Conservation (phyloP, 1,140 invertebrate genomes). For the Potamilus streckersoni region DNA sequence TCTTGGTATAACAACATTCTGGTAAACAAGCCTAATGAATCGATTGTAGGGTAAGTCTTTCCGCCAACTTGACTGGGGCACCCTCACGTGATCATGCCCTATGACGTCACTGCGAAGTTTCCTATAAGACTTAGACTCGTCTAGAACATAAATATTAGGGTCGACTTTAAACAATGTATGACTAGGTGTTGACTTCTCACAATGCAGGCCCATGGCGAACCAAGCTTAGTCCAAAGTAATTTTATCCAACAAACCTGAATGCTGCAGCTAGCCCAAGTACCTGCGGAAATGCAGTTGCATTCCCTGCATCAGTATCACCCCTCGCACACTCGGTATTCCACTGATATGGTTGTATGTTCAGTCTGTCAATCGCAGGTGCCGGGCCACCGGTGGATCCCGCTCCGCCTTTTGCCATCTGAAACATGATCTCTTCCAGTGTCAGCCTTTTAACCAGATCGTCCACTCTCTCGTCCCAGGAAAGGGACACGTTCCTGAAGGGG, state of each 20-base stretch:
- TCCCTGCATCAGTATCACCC: conserved; percentile 52
- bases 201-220: no score
- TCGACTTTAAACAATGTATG: no score
- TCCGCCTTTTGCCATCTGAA: conserved; percentile 60
- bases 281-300: conserved; percentile 62
- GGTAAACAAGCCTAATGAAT: no score
- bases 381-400: conserved; percentile 52
- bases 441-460: conserved; percentile 60
- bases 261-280: conserved; percentile 60
- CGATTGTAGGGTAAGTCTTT: no score
- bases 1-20: no score
- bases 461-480: conserved; percentile 59
- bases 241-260: conserved; percentile 49
- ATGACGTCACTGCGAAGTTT: no score
- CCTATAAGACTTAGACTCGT: no score
- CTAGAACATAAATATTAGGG: no score
- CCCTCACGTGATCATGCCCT: no score
- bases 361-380: conserved; percentile 57
- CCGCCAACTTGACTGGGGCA: no score
- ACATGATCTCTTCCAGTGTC: conserved; percentile 54
- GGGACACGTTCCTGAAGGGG: conserved; percentile 56
- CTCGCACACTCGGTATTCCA: conserved; percentile 65
- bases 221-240: no score
- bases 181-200: no score
- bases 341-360: conserved; percentile 60